Evolutionary conservation across 2,113 vertebrate species (phyloP).

Genomic region (Tragelaphus strepsiceros): DNA sequence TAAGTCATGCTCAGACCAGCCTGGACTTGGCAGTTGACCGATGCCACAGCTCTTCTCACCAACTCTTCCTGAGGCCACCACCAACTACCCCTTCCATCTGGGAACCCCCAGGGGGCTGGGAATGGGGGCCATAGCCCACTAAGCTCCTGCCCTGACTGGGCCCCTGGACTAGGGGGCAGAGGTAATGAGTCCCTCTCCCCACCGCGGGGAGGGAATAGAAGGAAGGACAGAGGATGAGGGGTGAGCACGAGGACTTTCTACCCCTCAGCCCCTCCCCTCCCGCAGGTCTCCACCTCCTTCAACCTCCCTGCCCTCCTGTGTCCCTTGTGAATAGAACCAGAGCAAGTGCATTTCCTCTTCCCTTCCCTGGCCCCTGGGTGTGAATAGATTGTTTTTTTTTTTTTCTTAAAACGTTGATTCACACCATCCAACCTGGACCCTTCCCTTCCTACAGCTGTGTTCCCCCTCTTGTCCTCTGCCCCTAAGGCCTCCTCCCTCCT

Average conservation of each 20-base stretch:
- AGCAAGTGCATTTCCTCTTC: not conserved
- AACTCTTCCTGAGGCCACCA: constrained; percentile 74
- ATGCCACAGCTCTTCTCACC: constrained; percentile 65
- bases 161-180: constrained; percentile 64
- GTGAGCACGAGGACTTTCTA: constrained; percentile 15
- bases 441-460: constrained; percentile 25
- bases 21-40: constrained; percentile 68
- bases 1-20: constrained; percentile 69
- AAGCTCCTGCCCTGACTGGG: constrained; percentile 52
- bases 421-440: constrained; percentile 48
- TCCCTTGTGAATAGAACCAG: constrained; percentile 72
- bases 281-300: constrained; percentile 8
- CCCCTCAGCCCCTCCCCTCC: not conserved
- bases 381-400: constrained; percentile 77
- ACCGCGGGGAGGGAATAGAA: constrained; percentile 65
- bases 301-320: not conserved
- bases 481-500: not conserved
- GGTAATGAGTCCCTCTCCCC: constrained; percentile 59
- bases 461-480: constrained; percentile 41
- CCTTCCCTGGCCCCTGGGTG: constrained; percentile 41
- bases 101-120: constrained; percentile 49
- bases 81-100: constrained; percentile 37
- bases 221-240: constrained; percentile 49
- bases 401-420: constrained; percentile 74
- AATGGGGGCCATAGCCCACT: constrained; percentile 56